Base-by-base conservation (phyloP, 1,140 invertebrate species). In the Elymnias hypermnestra region DNA sequence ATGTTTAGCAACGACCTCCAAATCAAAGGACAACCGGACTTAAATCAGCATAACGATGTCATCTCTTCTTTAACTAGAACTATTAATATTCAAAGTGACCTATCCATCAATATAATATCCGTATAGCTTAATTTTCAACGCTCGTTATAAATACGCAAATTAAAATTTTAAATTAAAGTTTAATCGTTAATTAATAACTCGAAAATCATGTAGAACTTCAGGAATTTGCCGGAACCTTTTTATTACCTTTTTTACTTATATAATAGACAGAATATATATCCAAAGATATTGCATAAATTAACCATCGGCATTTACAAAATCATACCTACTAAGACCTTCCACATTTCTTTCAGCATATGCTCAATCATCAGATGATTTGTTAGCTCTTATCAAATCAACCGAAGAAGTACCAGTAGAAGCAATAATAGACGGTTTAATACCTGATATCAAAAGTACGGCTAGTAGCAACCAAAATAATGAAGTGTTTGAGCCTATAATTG, bases 11-110 rank as follows among this genome's bases (percentile, higher is more conserved):
- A 9, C 15, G 49, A 46, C 57, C 57, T 60, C 33, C 29, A 52
- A 52, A 28, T 46, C 41, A 52, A 56, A 56, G 49, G 48, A 51
- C 41, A 50, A 53, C 33, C 31, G 38, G 33, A 43, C 47, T 35
- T 14, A 56, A 56, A 56, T 53, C 35, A 47, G 23, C 47, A 59
- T 59, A 47, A 35, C 42, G 17, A 41, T 44, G 29, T 52, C 38
- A 36, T 44, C 29, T 39, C 29, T 23, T 7, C 15, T 39, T 43
- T 42, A 53, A 37, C 21, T 51, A 22, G 35, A 26, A 25, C 25
- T 22, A 48, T 49, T 52, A 47, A 55, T 43, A 44, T 46, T 52
- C 33, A 55, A 60, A 55, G 33, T 41, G 43, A 52, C 48, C 36
- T 45, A 54, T 49, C 45, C 25, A 42, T 47, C 31, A 38, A n/a